These are phyloP conservation scores for Notarius lentiginosus DNA, from an alignment of 2,113 vertebrate genomes.

Conservation along the genomic window DNA sequence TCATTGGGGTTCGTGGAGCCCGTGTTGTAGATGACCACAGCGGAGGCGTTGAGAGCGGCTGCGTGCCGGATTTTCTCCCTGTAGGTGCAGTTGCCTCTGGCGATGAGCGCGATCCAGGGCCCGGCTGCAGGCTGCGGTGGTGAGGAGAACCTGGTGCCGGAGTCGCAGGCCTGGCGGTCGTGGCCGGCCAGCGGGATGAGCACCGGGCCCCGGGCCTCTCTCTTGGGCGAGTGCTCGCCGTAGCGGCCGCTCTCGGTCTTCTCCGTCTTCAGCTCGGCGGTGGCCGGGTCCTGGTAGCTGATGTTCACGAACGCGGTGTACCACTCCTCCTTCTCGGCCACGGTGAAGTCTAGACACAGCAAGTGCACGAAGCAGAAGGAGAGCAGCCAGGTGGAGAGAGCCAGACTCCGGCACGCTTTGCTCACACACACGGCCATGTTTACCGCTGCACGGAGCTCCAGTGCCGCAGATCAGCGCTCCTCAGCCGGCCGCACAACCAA, in stretches of 20 bases:
- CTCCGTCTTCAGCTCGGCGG: constrained; percentile 80
- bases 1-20: constrained; percentile 85
- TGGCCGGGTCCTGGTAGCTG: constrained; percentile 85
- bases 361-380: constrained; percentile 96
- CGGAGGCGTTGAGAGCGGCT: constrained; percentile 86
- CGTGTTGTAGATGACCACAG: constrained; percentile 91
- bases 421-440: constrained; percentile 86
- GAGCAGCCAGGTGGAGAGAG: constrained; percentile 95
- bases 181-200: constrained; percentile 73
- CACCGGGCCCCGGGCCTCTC: constrained; percentile 85
- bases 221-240: constrained; percentile 94
- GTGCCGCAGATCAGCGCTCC: background rate
- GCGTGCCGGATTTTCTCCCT: constrained; percentile 90
- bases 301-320: constrained; percentile 99
- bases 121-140: constrained; percentile 64
- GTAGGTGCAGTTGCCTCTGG: constrained; percentile 88
- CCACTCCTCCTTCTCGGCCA: constrained; percentile 98
- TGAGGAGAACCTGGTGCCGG: constrained; percentile 77
- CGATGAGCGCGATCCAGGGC: constrained; percentile 90
- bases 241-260: constrained; percentile 95
- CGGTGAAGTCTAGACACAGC: constrained; percentile 94
- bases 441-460: background rate
- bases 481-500: too few species aligned
- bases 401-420: constrained; percentile 92
- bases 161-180: constrained; percentile 87